Evolutionary conservation across 1,140 invertebrate species (phyloP).

Genomic region (Acromyrmex echinatior): DNA sequence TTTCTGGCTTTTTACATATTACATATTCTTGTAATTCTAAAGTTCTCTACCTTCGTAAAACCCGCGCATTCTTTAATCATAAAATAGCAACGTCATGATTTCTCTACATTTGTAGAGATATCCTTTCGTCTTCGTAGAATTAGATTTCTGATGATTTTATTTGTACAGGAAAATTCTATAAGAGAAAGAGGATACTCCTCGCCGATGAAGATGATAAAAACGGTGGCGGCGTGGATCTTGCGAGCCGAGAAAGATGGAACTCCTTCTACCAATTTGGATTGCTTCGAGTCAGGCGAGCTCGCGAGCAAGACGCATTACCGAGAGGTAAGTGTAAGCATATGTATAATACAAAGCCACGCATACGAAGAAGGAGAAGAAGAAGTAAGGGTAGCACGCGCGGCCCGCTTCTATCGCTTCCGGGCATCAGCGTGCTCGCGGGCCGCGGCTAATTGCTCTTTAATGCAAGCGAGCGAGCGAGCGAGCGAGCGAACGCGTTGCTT

Average conservation of each 20-base stretch:
- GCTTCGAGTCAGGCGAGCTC: constrained; percentile 59
- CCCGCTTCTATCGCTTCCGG: constrained; percentile 85
- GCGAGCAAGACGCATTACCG: constrained; percentile 43
- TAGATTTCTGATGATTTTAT: constrained; percentile 21
- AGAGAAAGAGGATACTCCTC: background rate
- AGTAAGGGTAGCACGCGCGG: constrained; percentile 85
- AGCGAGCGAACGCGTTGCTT: constrained; percentile 78
- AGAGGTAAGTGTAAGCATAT: constrained; percentile 48
- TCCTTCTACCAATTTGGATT: constrained; percentile 41
- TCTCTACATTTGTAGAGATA: background rate
- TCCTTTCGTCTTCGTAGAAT: background rate
- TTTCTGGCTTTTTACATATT: background rate
- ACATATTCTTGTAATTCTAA: background rate
- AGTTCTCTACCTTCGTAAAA: background rate
- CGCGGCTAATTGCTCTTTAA: constrained; percentile 86
- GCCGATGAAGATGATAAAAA: constrained; percentile 29
- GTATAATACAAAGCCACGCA: constrained; percentile 44
- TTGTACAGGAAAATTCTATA: background rate
- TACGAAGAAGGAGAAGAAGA: constrained; percentile 73
- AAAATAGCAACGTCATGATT: constrained; percentile 5
- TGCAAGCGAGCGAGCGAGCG: constrained; percentile 70
- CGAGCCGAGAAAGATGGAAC: constrained; percentile 46
- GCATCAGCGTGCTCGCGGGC: constrained; percentile 85
- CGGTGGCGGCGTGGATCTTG: constrained; percentile 15
- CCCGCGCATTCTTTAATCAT: background rate